These are phyloP conservation scores for Ascaphus truei DNA, from an alignment of 2,113 vertebrate species.

Conservation along the genomic window DNA sequence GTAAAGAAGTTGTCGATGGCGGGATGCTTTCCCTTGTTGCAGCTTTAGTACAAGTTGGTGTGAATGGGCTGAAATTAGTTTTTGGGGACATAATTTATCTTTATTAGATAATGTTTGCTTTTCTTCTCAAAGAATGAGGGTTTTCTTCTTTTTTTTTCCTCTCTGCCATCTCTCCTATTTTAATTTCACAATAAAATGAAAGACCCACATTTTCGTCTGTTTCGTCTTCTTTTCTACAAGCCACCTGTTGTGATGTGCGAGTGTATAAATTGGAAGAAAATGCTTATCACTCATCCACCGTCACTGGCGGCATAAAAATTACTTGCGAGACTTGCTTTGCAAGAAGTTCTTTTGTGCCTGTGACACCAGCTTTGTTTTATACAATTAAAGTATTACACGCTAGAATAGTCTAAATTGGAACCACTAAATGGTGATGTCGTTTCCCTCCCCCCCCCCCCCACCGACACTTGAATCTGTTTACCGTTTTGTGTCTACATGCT, in stretches of 20 bases:
- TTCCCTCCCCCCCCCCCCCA: no score
- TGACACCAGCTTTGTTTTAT: constrained; percentile 91
- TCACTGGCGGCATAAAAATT: constrained; percentile 77
- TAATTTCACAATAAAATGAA: constrained; percentile 41
- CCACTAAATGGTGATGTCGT: constrained; percentile 78
- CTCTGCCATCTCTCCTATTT: neutral
- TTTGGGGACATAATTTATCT: neutral
- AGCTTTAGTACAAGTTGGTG: no score
- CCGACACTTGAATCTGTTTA: no score
- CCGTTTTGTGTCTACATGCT: constrained; percentile 81
- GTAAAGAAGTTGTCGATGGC: no score
- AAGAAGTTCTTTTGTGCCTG: constrained; percentile 81
- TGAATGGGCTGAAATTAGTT: no score
- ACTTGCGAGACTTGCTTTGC: constrained; percentile 77
- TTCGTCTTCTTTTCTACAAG: constrained; percentile 65
- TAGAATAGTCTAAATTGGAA: constrained; percentile 93
- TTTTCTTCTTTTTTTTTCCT: neutral
- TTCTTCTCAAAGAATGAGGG: neutral
- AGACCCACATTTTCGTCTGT: constrained; percentile 54
- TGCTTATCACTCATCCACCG: constrained; percentile 81
- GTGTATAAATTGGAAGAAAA: constrained; percentile 71
- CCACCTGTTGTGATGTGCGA: constrained; percentile 67
- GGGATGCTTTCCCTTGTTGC: no score
- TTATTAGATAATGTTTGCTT: constrained; percentile 17
- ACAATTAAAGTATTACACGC: constrained; percentile 94